Base-by-base conservation (phyloP, 1,140 invertebrate species). In the Akabosia matsudoensis region DNA sequence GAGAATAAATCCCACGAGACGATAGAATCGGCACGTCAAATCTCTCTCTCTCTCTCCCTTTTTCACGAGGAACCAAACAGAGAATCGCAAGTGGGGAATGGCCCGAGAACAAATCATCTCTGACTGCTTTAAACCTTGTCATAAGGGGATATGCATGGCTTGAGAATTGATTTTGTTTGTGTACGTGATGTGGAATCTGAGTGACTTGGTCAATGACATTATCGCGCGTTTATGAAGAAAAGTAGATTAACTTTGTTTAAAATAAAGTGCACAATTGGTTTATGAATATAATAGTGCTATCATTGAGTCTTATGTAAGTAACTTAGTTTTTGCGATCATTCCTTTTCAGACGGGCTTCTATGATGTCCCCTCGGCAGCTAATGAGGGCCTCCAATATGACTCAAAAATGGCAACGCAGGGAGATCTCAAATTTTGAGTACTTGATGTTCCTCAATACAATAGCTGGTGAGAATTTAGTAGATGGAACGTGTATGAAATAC, bases 371-470 rank as follows among this genome's bases (percentile, higher is more conserved):
- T 0, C 89, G 97, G 37, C 97, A 99, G 84, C 88, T 99, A 80
- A 99, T 99, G 92, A 90, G 96, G 76, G 94, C 96, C 86, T 99
- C 97, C 13, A 98, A 98, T 85, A 99, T 99, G 97, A 98, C 96
- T 1, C 95, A 97, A 86, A 98, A 98, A 86, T 99, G 97, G 97
- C 96, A 98, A 85, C 89, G 96, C 14, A 87, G 98, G 28, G 97
- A 99, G 86, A 98, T 99, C 80, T 97, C 96, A 64, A 99, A 99
- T 87, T 99, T 99, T 85, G 97, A 99, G 84, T 99, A 99, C 86
- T 89, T 99, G 78, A 99, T 99, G 97, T 99, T 99, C 87, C 89
- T 99, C 73, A 99, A 99, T 85, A 99, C 98, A 4, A 98, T 99
- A 81, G 97, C 97, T 74, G 97, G 94, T 96, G 84, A 89, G 89